These are phyloP conservation scores for Buceros bicornis DNA, from an alignment of 2,797 vertebrate genomes.

Conservation along the genomic window DNA sequence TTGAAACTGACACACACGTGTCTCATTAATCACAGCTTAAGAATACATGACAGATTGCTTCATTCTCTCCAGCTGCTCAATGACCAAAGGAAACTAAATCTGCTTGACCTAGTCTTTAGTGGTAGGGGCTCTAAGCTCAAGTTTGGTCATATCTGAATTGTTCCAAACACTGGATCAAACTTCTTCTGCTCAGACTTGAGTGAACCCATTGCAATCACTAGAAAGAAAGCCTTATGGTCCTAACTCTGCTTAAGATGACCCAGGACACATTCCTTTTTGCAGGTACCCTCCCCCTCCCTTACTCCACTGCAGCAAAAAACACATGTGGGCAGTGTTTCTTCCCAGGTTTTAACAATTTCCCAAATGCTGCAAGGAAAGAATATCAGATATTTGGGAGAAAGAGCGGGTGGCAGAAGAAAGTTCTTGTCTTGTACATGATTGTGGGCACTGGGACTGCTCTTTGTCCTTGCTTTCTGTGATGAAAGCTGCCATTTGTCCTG, in stretches of 20 bases:
- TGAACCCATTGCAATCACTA: not conserved
- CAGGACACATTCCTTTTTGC: not conserved
- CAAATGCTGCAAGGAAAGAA: not conserved
- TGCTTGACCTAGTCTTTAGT: not conserved
- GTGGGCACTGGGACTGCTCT: not conserved
- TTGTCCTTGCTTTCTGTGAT: constrained; percentile 8
- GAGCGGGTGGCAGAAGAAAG: not conserved
- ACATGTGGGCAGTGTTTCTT: not conserved
- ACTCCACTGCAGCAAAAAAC: not conserved
- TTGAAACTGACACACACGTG: not conserved
- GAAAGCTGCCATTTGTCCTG: constrained; percentile 17
- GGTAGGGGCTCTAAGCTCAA: not conserved
- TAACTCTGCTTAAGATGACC: not conserved
- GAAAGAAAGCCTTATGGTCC: not conserved
- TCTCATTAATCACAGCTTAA: constrained; percentile 36
- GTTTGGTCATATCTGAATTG: not conserved
- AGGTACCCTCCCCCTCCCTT: not conserved
- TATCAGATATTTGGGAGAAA: not conserved
- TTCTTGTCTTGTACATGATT: not conserved
- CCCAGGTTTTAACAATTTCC: not conserved
- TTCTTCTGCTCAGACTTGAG: not conserved
- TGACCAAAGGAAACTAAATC: constrained; percentile 19
- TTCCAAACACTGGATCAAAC: not conserved
- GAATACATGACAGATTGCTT: constrained; percentile 29
- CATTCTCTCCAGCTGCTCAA: constrained; percentile 6